These are phyloP conservation scores for Ondatra zibethicus DNA, from an alignment of 2,113 vertebrate genomes.

Conservation along the genomic window DNA sequence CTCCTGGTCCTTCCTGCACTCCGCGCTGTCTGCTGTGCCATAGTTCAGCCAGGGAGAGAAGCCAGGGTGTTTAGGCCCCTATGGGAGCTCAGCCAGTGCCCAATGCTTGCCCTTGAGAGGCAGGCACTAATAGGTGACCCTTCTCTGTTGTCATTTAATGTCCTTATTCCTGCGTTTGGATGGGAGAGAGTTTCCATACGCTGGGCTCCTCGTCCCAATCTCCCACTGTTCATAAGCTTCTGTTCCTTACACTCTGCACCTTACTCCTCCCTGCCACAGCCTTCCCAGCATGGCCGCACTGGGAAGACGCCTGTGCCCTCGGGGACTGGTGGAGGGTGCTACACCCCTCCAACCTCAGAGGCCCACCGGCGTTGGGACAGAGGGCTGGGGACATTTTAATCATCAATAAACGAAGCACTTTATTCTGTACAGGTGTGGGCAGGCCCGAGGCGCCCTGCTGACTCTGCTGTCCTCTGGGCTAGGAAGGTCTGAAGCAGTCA, in stretches of 20 bases:
- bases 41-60: background rate
- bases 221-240: conserved; percentile 65
- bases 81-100: background rate
- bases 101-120: conserved; percentile 1
- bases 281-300: conserved; percentile 62
- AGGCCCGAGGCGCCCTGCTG: conserved; percentile 73
- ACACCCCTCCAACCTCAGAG: conserved; percentile 79
- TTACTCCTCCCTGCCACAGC: conserved; percentile 64
- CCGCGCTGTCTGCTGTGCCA: background rate
- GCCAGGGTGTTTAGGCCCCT: background rate
- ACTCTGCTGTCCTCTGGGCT: conserved; percentile 79
- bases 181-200: conserved; percentile 66
- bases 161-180: conserved; percentile 60
- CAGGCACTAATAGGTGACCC: conserved; percentile 35
- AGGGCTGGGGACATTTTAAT: conserved; percentile 82
- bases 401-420: conserved; percentile 90
- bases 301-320: conserved; percentile 55
- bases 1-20: background rate
- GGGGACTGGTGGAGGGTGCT: background rate
- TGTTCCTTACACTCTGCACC: conserved; percentile 80
- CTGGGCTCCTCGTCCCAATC: conserved; percentile 68
- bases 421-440: conserved; percentile 88
- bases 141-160: conserved; percentile 60
- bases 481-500: conserved; percentile 65
- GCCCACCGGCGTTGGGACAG: conserved; percentile 53